Percentiles rank a stretch among this genome's conserved stretches.
phyloP scores from a whole-genome alignment of 2,113 vertebrate genomes.

The Laterallus jamaicensis region DNA sequence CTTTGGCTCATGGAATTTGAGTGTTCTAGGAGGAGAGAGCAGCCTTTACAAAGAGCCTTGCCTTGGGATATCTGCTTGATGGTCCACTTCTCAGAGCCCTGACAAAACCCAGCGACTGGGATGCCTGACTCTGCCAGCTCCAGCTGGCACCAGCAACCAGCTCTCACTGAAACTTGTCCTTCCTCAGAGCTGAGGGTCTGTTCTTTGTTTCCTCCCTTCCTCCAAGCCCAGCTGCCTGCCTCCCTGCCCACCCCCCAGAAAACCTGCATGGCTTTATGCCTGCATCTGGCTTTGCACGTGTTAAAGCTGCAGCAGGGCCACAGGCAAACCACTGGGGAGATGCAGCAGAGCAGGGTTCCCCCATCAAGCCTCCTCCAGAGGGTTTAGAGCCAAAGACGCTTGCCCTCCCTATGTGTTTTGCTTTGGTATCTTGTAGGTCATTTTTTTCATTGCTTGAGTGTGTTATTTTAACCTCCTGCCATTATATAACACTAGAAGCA shows the following conservation, averaged over 20 bases:
- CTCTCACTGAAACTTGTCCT: background rate
- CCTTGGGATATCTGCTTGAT: background rate
- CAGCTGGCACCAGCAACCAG: background rate
- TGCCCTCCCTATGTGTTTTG: conserved; percentile 18
- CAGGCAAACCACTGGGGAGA: background rate
- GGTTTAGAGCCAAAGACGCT: background rate
- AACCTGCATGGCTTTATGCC: accelerated
- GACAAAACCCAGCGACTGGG: accelerated
- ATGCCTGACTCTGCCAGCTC: background rate
- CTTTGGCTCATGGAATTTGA: background rate
- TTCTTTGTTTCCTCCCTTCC: background rate
- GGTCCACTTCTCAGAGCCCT: background rate
- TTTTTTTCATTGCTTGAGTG: conserved; percentile 17
- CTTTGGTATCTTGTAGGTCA: background rate
- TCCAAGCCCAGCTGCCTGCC: background rate
- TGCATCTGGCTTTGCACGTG: background rate
- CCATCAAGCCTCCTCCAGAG: background rate
- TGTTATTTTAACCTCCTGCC: conserved; percentile 54
- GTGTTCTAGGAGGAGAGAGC: background rate
- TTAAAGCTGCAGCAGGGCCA: background rate
- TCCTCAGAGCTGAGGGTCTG: background rate
- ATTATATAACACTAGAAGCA: conserved; percentile 24
- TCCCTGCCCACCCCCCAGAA: background rate
- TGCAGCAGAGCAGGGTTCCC: background rate
- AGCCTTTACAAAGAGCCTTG: background rate